These are phyloP conservation scores for Molossus alvarezi DNA, from an alignment of 2,797 vertebrate species.

Conservation along the genomic window DNA sequence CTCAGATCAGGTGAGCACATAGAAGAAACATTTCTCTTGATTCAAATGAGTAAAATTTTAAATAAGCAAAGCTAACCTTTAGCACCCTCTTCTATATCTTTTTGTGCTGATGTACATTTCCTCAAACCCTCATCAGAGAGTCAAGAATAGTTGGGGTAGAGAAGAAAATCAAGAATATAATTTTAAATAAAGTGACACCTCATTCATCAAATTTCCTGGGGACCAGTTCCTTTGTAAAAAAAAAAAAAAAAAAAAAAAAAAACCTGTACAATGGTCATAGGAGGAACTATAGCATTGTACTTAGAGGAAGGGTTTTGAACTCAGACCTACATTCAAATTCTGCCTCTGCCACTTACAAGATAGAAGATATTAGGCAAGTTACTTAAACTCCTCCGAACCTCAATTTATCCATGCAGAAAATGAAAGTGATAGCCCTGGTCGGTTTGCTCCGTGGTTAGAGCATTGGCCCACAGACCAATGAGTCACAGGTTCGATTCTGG, in stretches of 20 bases:
- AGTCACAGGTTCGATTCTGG: too few species aligned
- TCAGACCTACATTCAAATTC: slow-evolving; percentile 29
- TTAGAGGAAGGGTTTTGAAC: neutral
- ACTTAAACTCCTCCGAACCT: neutral
- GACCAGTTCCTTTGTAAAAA: slow-evolving; percentile 10
- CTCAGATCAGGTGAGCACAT: neutral
- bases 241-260: neutral
- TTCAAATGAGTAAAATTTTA: slow-evolving; percentile 36
- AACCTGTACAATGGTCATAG: neutral
- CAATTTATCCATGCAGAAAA: neutral
- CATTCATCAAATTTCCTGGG: neutral
- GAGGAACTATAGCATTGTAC: neutral
- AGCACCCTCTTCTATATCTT: neutral
- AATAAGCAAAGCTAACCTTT: neutral
- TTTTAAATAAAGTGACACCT: neutral
- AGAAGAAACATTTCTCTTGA: neutral
- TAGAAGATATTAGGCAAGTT: neutral
- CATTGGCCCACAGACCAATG: too few species aligned
- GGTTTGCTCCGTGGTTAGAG: too few species aligned
- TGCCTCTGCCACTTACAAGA: neutral
- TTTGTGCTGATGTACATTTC: neutral
- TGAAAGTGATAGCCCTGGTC: too few species aligned
- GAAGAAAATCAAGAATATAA: neutral
- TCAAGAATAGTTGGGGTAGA: neutral
- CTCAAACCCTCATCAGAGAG: neutral